Evolutionary conservation across 1,140 invertebrate genomes (phyloP).

Genomic region (Maniola jurtina): DNA sequence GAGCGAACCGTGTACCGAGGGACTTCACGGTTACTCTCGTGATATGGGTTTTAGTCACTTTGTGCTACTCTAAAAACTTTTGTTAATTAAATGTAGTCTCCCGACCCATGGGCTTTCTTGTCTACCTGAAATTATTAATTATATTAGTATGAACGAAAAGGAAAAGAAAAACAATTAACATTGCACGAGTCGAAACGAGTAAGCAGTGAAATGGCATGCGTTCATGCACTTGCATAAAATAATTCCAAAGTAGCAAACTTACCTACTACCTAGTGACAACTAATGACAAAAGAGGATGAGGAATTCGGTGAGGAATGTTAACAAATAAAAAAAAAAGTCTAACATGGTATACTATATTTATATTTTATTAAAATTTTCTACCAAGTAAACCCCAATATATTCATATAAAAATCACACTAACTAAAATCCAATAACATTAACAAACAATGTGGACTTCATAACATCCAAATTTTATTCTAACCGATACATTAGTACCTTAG

Average conservation of each 20-base stretch:
- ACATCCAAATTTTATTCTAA: conserved; percentile 56
- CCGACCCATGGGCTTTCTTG: conserved; percentile 73
- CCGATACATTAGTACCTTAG: conserved; percentile 59
- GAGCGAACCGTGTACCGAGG: conserved; percentile 37
- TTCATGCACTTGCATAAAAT: conserved; percentile 44
- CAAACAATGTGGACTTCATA: conserved; percentile 70
- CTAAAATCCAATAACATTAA: conserved; percentile 73
- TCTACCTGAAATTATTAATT: conserved; percentile 78
- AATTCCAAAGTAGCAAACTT: conserved; percentile 30
- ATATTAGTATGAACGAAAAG: conserved; percentile 75
- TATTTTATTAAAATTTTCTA: conserved; percentile 77
- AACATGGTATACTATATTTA: conserved; percentile 62
- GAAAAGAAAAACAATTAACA: conserved; percentile 45
- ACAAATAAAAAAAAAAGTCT: conserved; percentile 41
- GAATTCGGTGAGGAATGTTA: conserved; percentile 16
- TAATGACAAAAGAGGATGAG: conserved; percentile 28
- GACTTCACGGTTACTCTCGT: conserved; percentile 39
- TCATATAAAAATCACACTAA: conserved; percentile 78
- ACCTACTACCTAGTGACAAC: conserved; percentile 29
- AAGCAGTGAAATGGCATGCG: conserved; percentile 58
- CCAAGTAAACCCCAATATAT: conserved; percentile 77
- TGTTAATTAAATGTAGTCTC: conserved; percentile 72
- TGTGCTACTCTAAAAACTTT: conserved; percentile 53
- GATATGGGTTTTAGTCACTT: conserved; percentile 54
- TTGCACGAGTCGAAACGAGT: conserved; percentile 45